A percentile compares a stretch with the other conserved stretches of the same genome.
Evolutionary conservation across 2,888 invertebrate genomes (phyloP).

Genomic region (Habroteleia sp.): DNA sequence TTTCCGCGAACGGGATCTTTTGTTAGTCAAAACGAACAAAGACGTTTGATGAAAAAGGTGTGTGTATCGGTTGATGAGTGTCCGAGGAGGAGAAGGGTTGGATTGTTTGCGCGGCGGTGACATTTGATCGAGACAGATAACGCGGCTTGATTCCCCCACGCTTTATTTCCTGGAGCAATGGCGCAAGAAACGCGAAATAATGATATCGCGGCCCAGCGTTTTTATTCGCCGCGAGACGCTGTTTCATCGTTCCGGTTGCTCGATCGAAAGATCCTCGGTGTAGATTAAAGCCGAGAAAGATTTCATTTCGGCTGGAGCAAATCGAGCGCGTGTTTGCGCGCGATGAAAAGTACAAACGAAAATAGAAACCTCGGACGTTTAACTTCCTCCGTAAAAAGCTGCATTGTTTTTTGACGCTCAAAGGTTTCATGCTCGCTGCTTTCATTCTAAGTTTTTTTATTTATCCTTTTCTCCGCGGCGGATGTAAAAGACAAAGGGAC

Average conservation of each 20-base stretch:
- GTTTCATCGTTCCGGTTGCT: slow-evolving; percentile 10
- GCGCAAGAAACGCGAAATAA: slow-evolving; percentile 29
- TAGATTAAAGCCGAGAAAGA: slow-evolving; percentile 54
- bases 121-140: slow-evolving; percentile 36
- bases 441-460: slow-evolving; percentile 26
- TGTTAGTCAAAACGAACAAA: too few relatives aligned
- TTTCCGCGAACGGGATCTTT: too few relatives aligned
- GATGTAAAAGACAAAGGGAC: slow-evolving; percentile 11
- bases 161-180: slow-evolving; percentile 16
- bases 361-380: slow-evolving; percentile 58
- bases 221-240: slow-evolving; percentile 1
- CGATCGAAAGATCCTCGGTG: slow-evolving; percentile 29
- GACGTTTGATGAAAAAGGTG: too few relatives aligned
- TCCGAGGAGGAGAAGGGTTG: too few relatives aligned
- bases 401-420: slow-evolving; percentile 55
- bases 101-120: slow-evolving; percentile 7
- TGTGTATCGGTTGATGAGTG: too few relatives aligned
- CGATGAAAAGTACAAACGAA: slow-evolving; percentile 61
- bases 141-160: slow-evolving; percentile 4
- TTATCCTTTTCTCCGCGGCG: slow-evolving; percentile 11
- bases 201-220: slow-evolving; percentile 17
- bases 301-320: slow-evolving; percentile 49
- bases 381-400: slow-evolving; percentile 50
- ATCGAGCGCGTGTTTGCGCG: slow-evolving; percentile 44
- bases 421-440: slow-evolving; percentile 45